Percentiles rank a stretch among this genome's conserved stretches.
Evolutionary conservation across 2,797 vertebrate genomes (phyloP).

Genomic region (Eptatretus atami): DNA sequence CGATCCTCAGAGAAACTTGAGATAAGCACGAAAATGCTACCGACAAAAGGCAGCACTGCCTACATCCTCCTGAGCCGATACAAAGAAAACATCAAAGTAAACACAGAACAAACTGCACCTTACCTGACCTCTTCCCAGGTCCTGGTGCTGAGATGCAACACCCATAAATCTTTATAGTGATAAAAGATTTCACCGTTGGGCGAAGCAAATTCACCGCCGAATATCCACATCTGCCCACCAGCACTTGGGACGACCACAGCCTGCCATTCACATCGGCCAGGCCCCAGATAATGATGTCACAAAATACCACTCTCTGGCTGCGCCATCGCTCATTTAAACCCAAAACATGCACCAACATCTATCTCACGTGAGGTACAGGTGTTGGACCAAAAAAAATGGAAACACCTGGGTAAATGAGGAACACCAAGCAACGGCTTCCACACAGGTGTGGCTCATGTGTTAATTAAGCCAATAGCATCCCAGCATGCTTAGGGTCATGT

Average conservation of each 20-base stretch:
- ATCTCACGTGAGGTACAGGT: background rate
- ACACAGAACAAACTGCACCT: conserved; percentile 9
- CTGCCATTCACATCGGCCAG: conserved; percentile 14
- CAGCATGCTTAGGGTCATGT: too few species aligned
- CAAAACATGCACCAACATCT: background rate
- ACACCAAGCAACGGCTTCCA: too few species aligned
- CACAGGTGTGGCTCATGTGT: too few species aligned
- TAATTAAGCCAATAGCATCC: too few species aligned
- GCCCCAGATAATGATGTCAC: conserved; percentile 7
- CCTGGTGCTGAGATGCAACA: conserved; percentile 45
- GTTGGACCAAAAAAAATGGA: background rate
- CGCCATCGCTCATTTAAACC: background rate
- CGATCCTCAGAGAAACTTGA: too few species aligned
- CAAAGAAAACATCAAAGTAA: too few species aligned
- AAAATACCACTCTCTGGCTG: conserved; percentile 12
- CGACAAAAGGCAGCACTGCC: too few species aligned
- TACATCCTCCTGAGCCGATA: too few species aligned
- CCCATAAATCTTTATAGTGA: conserved; percentile 91
- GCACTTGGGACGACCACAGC: conserved; percentile 46
- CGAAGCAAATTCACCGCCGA: conserved; percentile 76
- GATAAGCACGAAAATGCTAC: too few species aligned
- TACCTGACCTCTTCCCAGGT: conserved; percentile 86
- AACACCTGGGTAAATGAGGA: too few species aligned
- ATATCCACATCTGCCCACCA: conserved; percentile 76
- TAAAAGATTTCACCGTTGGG: conserved; percentile 72